phyloP scores from a whole-genome alignment of 1,140 invertebrate genomes.

The Leptestheria dahalacensis region DNA sequence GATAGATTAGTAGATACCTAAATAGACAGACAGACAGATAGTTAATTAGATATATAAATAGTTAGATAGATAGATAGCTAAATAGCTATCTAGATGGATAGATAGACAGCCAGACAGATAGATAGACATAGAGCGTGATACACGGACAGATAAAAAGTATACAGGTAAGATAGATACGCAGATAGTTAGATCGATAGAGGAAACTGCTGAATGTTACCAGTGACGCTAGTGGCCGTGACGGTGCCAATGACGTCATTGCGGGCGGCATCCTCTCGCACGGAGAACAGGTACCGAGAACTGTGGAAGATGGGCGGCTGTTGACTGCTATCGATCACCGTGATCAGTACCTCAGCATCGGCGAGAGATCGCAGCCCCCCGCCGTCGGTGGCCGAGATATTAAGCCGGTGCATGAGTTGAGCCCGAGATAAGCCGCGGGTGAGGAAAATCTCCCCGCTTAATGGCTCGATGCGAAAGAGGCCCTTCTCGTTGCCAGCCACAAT shows the following conservation, averaged over 20 bases:
- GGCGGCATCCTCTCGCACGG: conserved; percentile 57
- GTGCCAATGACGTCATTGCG: conserved; percentile 56
- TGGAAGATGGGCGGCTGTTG: conserved; percentile 63
- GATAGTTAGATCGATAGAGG: too few species aligned
- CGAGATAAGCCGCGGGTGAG: conserved; percentile 42
- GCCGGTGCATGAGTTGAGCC: conserved; percentile 39
- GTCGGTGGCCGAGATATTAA: conserved; percentile 78
- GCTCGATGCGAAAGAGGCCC: conserved; percentile 66
- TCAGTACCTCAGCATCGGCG: conserved; percentile 55
- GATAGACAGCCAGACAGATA: too few species aligned
- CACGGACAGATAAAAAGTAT: too few species aligned
- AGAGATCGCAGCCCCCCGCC: conserved; percentile 58
- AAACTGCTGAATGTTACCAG: conserved; percentile 33
- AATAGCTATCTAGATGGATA: too few species aligned
- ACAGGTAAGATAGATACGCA: too few species aligned
- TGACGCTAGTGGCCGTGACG: conserved; percentile 51
- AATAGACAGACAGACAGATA: too few species aligned
- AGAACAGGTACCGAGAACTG: conserved; percentile 60
- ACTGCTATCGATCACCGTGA: conserved; percentile 45
- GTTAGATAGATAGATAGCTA: too few species aligned
- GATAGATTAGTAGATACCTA: too few species aligned
- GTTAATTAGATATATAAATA: too few species aligned
- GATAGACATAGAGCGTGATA: too few species aligned
- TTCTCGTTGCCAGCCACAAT: conserved; percentile 67
- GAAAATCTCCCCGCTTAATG: conserved; percentile 62